Evolutionary conservation across 2,888 invertebrate genomes (phyloP), one percentile per base, ranked within the genome.

Genomic region (Amblyjoppa fuscipennis): DNA sequence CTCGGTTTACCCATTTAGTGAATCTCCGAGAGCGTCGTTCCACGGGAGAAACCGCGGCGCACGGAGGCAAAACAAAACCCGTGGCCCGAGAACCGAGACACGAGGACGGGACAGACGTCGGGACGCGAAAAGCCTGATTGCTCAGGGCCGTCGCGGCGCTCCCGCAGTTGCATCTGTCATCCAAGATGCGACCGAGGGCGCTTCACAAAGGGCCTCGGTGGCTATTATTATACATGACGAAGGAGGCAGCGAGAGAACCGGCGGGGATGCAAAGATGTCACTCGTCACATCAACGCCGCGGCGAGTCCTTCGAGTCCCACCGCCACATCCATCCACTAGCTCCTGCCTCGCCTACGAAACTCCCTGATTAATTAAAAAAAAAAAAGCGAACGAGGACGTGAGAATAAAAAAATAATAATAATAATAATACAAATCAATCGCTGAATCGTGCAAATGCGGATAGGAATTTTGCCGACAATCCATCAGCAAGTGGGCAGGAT

Each of bases 91-190:
- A 20, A 20, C 25, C 16, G 68, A 69, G 74, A 70, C 11, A 59
- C 53, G 38, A 66, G 59, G 61, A 59, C 45, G 13, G 45, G 31
- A 61, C 7, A 68, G 68, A 45, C 69, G 75, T 81, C 69, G 75
- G 69, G 81, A 81, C 69, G 81, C 49, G 81, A 75, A 81, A 70
- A 75, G 59, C 75, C 81, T 81, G 81, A 81, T 81, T 81, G 81
- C 75, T 75, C n/a, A 69, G 81, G 68, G 56, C 28, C 59, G 74
- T 70, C 75, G 49, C 59, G 74, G 41, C 56, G 49, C 56, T 81
- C 45, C 34, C 41, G 73, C 49, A 74, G 73, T 81, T 74, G 81
- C 81, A 69, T 81, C 75, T 75, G 81, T 81, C 75, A 81, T 75
- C 74, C 59, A 61, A 75, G 75, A 81, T 49, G 69, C 53, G 59